These are phyloP conservation scores for Lathamus discolor DNA, from an alignment of 2,113 vertebrate species.

Conservation along the genomic window DNA sequence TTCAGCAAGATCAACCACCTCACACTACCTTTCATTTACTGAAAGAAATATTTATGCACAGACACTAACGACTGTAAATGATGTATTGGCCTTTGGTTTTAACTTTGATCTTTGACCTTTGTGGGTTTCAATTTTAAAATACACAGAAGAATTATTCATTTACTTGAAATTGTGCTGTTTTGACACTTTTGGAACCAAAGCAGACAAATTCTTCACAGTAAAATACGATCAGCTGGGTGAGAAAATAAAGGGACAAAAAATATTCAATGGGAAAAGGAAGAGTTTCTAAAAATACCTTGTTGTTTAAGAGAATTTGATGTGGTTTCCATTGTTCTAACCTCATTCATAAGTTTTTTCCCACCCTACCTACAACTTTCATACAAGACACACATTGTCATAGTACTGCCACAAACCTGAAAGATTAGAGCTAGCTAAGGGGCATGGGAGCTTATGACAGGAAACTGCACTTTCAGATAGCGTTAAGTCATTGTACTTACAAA, in stretches of 20 bases:
- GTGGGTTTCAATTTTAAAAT: neutral
- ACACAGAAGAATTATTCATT: neutral
- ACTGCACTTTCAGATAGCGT: slow-evolving; percentile 58
- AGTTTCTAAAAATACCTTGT: neutral
- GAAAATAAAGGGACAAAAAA: neutral
- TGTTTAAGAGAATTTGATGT: neutral
- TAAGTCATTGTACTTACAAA: slow-evolving; percentile 86
- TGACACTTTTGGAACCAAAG: neutral
- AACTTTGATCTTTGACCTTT: neutral
- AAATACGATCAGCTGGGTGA: neutral
- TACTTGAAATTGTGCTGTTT: neutral
- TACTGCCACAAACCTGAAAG: slow-evolving; percentile 19
- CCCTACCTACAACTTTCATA: slow-evolving; percentile 70
- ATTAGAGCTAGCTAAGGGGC: neutral
- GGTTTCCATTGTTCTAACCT: neutral
- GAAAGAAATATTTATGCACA: neutral
- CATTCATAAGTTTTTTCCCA: slow-evolving; percentile 66
- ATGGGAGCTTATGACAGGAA: slow-evolving; percentile 60
- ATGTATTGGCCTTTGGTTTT: neutral
- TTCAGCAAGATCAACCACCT: neutral
- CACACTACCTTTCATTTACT: neutral
- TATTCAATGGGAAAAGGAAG: neutral
- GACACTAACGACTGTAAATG: neutral
- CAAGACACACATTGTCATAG: slow-evolving; percentile 54
- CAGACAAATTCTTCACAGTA: neutral